Evolutionary conservation across 2,113 vertebrate genomes (phyloP), one percentile per base, ranked within the genome.

Genomic region (Ardeotis arabs): DNA sequence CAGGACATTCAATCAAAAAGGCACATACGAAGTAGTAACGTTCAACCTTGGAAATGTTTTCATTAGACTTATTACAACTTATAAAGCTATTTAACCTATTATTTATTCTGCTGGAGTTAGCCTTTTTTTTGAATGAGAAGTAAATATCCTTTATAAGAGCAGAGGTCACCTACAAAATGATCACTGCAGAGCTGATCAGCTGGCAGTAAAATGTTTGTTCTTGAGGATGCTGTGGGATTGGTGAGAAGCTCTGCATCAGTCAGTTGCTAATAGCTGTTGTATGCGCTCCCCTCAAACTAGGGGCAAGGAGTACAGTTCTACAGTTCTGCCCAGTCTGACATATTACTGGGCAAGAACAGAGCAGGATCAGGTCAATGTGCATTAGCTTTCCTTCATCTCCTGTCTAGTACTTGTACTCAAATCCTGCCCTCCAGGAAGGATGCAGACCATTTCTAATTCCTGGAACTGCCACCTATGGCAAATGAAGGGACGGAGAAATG

Each of bases 41-140:
- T 49, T 95, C 69, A 86, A 62, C n/a, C 62, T 87, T 75, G 84
- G 81, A 95, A 92, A 84, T 67, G 18, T 79, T 95, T 93, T 70
- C 47, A 59, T 88, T 74, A 70, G 75, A 23, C 19, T 56, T 94
- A 89, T 77, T 58, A 86, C 23, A 90, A 45, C 27, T 82, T 89
- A 58, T 84, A 60, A 89, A 85, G 69, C 35, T 84, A 68, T 84
- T 84, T 95, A 92, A 94, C 7, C 11, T 91, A 49, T 79, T 87
- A 82, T 87, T 89, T 95, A 89, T 93, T 89, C 70, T 93, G 52
- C 60, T 89, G 66, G 60, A 87, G 47, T 84, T 89, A 75, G 55
- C 25, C 27, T 76, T 75, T 82, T 72, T 67, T 87, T 62, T 47
- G 33, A 89, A 81, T 74, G 31, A 68, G 63, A 90, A 81, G 45